Base-by-base conservation (phyloP, 2,888 invertebrate genomes). In the Drosophila eohydei region DNA sequence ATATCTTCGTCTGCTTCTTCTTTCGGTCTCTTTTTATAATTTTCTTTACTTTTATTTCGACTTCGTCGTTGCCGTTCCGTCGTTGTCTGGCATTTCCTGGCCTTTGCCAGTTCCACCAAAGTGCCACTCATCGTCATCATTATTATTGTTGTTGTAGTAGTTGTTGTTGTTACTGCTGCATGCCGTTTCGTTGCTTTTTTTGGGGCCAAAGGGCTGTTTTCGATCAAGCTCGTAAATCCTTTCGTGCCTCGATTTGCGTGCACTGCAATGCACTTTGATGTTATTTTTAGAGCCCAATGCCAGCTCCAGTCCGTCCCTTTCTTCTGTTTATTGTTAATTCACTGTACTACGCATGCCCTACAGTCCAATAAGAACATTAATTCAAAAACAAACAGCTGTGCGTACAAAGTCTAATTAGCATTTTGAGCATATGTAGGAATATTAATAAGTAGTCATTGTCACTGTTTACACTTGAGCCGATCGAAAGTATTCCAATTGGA, bases 201-300 rank as follows among this genome's bases (percentile, higher is more conserved):
- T 50, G 74, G 62, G 71, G 78, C 63, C 77, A 78, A 70, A 74
- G 74, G 66, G 75, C 76, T 83, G 82, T 70, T 77, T 83, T 83
- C 81, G 87, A 84, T 84, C 84, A 80, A 81, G 84, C 85, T 87
- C 82, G 82, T 85, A 85, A 85, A 85, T 85, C 88, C 84, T 84
- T 87, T 87, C 80, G 82, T 84, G 87, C 84, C 68, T 69, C 63
- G 48, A 73, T 54, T 75, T 71, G 71, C 71, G 72, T 72, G 80
- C 80, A 65, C 56, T 81, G 68, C 79, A 59, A 48, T 66, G 69
- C 75, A 78, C 86, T 85, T 85, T 83, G 86, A 85, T 76, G 83
- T 82, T 80, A 80, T 83, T 72, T 76, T 67, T 82, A 80, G 76
- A 44, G 36, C 14, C 28, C 58, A 74, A 62, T 70, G 61, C 52